Conservation (phyloP, 2,797 vertebrate genomes). For the Gambelia wislizenii region DNA sequence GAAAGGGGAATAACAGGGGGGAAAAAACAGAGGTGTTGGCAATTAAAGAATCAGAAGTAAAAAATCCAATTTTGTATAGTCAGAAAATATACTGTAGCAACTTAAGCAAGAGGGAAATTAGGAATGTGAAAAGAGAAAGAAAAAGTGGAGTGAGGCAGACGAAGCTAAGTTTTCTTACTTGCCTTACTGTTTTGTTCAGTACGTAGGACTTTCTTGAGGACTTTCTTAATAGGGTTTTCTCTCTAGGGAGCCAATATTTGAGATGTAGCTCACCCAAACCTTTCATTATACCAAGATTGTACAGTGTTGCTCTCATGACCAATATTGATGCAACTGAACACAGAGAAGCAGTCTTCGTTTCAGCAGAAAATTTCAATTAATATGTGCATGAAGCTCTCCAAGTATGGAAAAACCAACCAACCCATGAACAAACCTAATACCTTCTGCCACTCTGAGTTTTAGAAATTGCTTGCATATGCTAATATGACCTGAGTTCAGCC, state of each 20-base stretch:
- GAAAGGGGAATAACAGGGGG: neutral
- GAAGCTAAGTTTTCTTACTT: neutral
- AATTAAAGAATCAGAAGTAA: neutral
- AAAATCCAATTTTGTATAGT: neutral
- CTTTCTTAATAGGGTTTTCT: neutral
- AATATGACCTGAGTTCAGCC: neutral
- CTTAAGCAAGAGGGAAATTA: neutral
- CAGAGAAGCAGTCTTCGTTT: neutral
- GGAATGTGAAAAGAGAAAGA: neutral
- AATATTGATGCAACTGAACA: neutral
- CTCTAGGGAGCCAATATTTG: neutral
- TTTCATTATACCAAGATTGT: neutral
- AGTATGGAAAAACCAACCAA: neutral
- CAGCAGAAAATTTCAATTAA: neutral
- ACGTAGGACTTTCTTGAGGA: neutral
- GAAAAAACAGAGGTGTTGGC: no score
- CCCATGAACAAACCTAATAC: neutral
- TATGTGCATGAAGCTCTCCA: neutral
- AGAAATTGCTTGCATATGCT: neutral
- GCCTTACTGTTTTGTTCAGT: neutral
- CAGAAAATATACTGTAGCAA: neutral
- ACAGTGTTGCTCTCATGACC: neutral
- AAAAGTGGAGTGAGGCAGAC: neutral
- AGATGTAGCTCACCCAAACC: neutral
- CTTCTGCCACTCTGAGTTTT: neutral